phyloP scores from a whole-genome alignment of 2,888 invertebrate species.

The Drosophila testacea region DNA sequence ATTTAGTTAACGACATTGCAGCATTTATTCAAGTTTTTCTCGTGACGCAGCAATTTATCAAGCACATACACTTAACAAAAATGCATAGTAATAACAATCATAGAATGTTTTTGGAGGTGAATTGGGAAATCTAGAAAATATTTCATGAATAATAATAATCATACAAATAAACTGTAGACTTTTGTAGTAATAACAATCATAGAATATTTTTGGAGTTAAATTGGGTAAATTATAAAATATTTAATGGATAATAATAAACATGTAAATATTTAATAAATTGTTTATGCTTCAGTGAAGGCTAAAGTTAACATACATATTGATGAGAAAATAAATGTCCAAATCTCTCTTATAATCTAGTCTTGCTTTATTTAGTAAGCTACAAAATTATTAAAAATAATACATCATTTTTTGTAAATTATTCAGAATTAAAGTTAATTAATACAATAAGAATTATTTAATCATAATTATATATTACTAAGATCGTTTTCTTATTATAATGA shows the following conservation, averaged over 20 bases:
- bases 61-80: slow-evolving; percentile 20
- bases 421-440: not conserved
- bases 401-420: not conserved
- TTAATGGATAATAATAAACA: not conserved
- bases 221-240: not conserved
- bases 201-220: not conserved
- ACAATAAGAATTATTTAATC: not conserved
- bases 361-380: not conserved
- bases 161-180: not conserved
- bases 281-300: not conserved
- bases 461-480: not conserved
- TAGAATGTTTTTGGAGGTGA: not conserved
- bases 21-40: slow-evolving; percentile 15
- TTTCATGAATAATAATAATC: not conserved
- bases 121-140: not conserved
- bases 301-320: not conserved
- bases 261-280: not conserved
- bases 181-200: slow-evolving; percentile 4
- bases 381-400: no score
- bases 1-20: slow-evolving; percentile 24
- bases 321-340: not conserved
- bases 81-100: not conserved
- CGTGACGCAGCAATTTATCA: slow-evolving; percentile 33
- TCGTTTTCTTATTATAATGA: not conserved
- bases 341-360: not conserved